phyloP scores from a whole-genome alignment of 2,113 vertebrate genomes.

The Paratilapia polleni region DNA sequence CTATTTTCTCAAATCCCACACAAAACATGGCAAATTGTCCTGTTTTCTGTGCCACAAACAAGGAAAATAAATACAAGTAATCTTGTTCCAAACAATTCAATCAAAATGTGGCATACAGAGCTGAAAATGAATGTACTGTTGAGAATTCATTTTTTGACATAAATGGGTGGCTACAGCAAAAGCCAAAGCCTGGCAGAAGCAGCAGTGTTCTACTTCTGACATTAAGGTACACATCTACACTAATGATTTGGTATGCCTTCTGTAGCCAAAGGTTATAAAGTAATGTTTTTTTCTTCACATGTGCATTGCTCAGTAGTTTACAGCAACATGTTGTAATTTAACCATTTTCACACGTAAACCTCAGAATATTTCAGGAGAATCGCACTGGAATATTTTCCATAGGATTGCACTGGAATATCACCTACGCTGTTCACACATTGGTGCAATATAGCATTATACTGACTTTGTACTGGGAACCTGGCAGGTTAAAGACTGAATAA shows the following conservation, averaged over 20 bases:
- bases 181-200: neutral
- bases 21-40: constrained; percentile 10
- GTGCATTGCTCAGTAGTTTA: neutral
- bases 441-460: neutral
- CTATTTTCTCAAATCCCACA: constrained; percentile 5
- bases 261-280: neutral
- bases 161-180: neutral
- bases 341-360: too few relatives aligned
- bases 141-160: neutral
- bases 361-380: neutral
- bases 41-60: constrained; percentile 10
- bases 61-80: constrained; percentile 6
- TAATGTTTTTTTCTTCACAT: neutral
- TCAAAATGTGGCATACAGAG: constrained; percentile 8
- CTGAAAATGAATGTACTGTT: neutral
- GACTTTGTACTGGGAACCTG: too few relatives aligned
- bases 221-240: neutral
- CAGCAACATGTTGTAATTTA: neutral
- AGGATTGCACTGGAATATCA: neutral
- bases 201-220: neutral
- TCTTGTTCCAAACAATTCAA: constrained; percentile 14
- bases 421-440: neutral
- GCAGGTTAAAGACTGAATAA: neutral
- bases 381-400: neutral
- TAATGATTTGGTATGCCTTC: neutral